phyloP scores from a whole-genome alignment of 2,113 vertebrate genomes.

The Pardalotus punctatus region DNA sequence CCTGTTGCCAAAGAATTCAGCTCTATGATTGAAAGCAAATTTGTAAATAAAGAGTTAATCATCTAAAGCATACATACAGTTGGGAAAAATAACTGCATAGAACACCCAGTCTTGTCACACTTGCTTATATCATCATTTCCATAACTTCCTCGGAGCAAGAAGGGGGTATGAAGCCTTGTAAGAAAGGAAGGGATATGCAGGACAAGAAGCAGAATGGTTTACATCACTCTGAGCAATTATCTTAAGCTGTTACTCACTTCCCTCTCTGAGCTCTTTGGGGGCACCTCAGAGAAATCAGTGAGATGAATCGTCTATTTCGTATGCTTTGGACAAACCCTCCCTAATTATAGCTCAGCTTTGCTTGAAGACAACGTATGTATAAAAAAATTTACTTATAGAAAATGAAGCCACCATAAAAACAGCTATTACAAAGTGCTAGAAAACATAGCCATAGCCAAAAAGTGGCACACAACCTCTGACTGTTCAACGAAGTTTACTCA shows the following conservation, averaged over 20 bases:
- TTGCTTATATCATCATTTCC: background rate
- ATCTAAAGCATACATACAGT: background rate
- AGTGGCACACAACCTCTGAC: background rate
- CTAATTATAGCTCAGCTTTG: background rate
- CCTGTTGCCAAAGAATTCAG: background rate
- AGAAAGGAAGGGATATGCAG: background rate
- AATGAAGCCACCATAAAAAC: background rate
- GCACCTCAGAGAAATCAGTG: background rate
- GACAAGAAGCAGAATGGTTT: constrained; percentile 23
- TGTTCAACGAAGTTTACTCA: background rate
- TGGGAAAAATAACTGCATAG: background rate
- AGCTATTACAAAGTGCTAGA: background rate
- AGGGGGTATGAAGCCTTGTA: background rate
- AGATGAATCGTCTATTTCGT: background rate
- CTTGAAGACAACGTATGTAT: background rate
- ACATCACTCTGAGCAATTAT: background rate
- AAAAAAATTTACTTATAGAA: background rate
- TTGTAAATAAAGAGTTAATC: background rate
- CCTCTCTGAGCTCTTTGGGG: background rate
- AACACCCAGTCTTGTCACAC: background rate
- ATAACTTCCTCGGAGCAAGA: background rate
- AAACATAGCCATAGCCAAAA: background rate
- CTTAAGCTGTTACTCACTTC: background rate
- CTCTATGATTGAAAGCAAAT: background rate
- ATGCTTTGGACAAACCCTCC: background rate